Evolutionary conservation across 2,113 vertebrate species (phyloP).

Genomic region (Progne subis): DNA sequence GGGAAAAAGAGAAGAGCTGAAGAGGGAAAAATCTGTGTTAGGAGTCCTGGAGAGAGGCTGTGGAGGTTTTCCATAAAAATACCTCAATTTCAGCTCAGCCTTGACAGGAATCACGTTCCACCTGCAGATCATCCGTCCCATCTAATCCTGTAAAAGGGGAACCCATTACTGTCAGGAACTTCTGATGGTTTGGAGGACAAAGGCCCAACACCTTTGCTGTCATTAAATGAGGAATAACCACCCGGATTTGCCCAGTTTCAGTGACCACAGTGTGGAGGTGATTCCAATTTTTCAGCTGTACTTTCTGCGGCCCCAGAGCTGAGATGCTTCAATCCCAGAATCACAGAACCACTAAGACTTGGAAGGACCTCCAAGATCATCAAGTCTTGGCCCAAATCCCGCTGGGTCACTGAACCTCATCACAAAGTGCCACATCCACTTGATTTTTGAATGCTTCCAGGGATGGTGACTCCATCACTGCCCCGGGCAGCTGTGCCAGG

Average conservation of each 20-base stretch:
- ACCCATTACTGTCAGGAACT: background rate
- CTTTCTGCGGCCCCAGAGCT: background rate
- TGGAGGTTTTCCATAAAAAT: background rate
- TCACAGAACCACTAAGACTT: fast-evolving
- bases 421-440: background rate
- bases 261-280: background rate
- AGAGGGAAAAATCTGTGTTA: background rate
- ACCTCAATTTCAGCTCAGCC: background rate
- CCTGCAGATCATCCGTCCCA: background rate
- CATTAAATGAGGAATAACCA: background rate
- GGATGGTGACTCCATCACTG: background rate
- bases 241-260: fast-evolving
- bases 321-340: background rate
- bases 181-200: background rate
- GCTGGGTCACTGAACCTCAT: background rate
- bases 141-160: fast-evolving
- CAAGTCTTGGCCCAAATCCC: background rate
- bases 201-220: background rate
- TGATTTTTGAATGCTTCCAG: background rate
- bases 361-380: background rate
- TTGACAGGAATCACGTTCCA: background rate
- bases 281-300: background rate
- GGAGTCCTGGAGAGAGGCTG: background rate
- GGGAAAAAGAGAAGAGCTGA: background rate
- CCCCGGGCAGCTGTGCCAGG: background rate